Base-by-base conservation (phyloP, 1,140 invertebrate genomes). In the Limonius californicus region DNA sequence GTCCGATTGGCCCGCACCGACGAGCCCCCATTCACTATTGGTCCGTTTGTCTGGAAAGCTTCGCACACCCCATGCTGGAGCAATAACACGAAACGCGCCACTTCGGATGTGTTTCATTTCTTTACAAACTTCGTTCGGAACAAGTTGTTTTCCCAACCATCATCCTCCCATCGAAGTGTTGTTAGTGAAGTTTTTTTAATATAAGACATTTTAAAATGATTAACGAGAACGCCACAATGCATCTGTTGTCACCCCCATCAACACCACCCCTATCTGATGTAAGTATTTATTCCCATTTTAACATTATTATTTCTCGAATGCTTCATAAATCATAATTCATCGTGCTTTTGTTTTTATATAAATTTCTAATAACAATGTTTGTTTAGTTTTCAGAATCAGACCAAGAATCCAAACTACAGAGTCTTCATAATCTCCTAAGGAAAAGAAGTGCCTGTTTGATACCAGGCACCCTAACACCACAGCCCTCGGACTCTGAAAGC, bases 231-330 rank as follows among this genome's bases (percentile, higher is more conserved):
- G 16, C 56, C 19, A 32, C 57, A 54, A 27, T 55, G 6, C 54
- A 64, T 43, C 54, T 80, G 59, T 77, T 83, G 54, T 85, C 83
- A 57, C 83, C 83, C 57, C 83, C 83, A 50, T 80, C 80, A 62
- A 84, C 83, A 62, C 83, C 83, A 59, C 81, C 82, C 58, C 67
- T 83, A 15, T 3, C 20, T 72, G 74, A 79, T 63, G 82, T 84
- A 80, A 83, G 82, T 78, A 72, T 53, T 45, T 58, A 50, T 47
- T 58, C 60, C 27, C 59, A 43, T n/a, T n/a, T n/a, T n/a, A n/a
- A n/a, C n/a, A n/a, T n/a, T n/a, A n/a, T n/a, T n/a, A n/a, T n/a
- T n/a, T n/a, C n/a, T n/a, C n/a, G n/a, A n/a, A n/a, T n/a, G n/a
- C n/a, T n/a, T n/a, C n/a, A n/a, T n/a, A n/a, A n/a, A n/a, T n/a